Base-by-base conservation (phyloP, 2,888 invertebrate genomes). In the Mamestra brassicae region DNA sequence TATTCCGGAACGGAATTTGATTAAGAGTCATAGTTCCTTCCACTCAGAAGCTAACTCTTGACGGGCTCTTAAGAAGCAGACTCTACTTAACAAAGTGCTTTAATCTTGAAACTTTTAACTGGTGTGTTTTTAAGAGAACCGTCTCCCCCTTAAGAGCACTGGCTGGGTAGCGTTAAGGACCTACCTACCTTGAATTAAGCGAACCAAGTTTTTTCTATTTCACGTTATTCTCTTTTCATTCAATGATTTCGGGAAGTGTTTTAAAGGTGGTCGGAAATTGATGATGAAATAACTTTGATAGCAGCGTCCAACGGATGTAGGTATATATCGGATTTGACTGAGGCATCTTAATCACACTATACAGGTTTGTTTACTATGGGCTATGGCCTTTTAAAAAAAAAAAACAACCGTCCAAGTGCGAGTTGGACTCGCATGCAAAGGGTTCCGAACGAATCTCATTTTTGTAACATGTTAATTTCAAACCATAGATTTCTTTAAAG, bases 51-150 rank as follows among this genome's bases (percentile, higher is more conserved):
- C 64, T 47, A 45, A 45, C 54, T 77, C 68, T 77, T 72, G 63
- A 45, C 52, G 45, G 36, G 5, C 50, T 7, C 52, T 71, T 71
- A 62, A 76, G 71, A 67, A 64, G 61, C 65, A 15, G 62, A 45
- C 11, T 26, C 63, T 76, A 67, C 80, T 83, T 68, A 80, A 64
- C 60, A 64, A 74, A 77, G 77, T 73, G 60, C 62, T 81, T 61
- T 81, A 80, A 80, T 81, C 65, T 81, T 81, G 11, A 45, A 73
- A 77, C 57, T 72, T 79, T 73, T 52, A 61, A 77, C 15, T 69
- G 36, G 61, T 65, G 65, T 62, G 57, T 77, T 76, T 80, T 69
- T 72, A 65, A 81, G 72, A 77, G 73, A 62, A 62, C 54, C 61
- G 34, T n/a, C 61, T 77, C 36, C 61, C 52, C n/a, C 68, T 34